These are phyloP conservation scores for Meles meles DNA, from an alignment of 2,113 vertebrate genomes.

Conservation along the genomic window DNA sequence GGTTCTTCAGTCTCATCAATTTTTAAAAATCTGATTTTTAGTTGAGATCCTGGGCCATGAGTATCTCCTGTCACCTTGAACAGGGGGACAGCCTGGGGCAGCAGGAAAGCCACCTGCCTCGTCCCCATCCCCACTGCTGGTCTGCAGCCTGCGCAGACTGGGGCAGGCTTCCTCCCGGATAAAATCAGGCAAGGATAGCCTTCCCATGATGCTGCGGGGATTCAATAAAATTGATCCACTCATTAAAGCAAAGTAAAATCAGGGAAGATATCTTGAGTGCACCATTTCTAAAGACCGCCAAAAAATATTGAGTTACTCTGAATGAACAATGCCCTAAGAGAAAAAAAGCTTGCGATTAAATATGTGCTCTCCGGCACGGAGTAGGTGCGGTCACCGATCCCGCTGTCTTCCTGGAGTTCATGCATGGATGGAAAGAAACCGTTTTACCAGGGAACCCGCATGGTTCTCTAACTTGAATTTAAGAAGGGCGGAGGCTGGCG, in stretches of 20 bases:
- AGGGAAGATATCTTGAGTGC: not conserved
- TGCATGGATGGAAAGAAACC: not conserved
- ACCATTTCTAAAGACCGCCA: not conserved
- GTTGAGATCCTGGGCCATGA: not conserved
- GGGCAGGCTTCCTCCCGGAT: not conserved
- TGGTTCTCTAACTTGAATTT: fast-evolving
- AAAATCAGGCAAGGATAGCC: fast-evolving
- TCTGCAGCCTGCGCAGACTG: not conserved
- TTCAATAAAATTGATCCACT: not conserved
- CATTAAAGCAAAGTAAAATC: not conserved
- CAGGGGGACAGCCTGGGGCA: fast-evolving
- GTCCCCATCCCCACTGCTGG: not conserved
- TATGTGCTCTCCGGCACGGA: fast-evolving
- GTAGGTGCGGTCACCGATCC: fast-evolving
- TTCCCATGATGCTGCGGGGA: not conserved
- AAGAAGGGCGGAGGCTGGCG: not conserved
- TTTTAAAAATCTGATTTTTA: not conserved
- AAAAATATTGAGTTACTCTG: not conserved
- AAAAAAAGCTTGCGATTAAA: fast-evolving
- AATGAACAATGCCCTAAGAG: not conserved
- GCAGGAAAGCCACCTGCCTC: fast-evolving
- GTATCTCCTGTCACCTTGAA: fast-evolving
- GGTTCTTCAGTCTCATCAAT: too few relatives aligned
- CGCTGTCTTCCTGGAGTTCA: not conserved
- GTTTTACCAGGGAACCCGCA: fast-evolving